Evolutionary conservation across 2,797 vertebrate species (phyloP).

Genomic region (Ptychadena robeensis): DNA sequence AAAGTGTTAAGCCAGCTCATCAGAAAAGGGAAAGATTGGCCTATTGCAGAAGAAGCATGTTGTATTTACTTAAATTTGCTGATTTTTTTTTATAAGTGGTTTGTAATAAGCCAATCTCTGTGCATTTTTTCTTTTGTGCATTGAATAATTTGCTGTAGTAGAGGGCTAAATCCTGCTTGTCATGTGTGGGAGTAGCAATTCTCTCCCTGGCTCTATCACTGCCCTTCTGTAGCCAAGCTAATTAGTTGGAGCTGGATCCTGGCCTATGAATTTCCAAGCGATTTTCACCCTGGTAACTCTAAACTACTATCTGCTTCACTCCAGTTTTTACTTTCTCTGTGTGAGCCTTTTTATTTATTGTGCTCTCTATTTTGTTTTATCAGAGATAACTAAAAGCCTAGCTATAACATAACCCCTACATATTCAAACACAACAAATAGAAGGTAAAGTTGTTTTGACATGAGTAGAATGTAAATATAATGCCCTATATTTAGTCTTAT

Average conservation of each 20-base stretch:
- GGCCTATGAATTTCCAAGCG: constrained; percentile 15
- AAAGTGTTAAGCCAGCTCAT: too few species aligned
- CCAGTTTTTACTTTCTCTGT: background rate
- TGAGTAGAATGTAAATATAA: background rate
- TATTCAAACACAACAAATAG: background rate
- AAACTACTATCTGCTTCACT: constrained; percentile 32
- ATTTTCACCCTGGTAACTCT: constrained; percentile 36
- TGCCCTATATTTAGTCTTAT: background rate
- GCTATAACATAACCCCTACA: background rate
- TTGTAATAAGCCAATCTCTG: background rate
- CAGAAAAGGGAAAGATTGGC: constrained; percentile 3
- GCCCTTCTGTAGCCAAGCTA: constrained; percentile 49
- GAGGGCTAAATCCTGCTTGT: constrained; percentile 27
- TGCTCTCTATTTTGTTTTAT: background rate
- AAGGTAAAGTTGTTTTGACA: background rate
- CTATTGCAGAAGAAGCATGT: background rate
- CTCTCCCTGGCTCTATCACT: constrained; percentile 16
- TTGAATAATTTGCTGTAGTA: constrained; percentile 5
- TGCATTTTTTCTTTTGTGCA: background rate
- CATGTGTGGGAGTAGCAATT: constrained; percentile 44
- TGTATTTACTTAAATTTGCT: background rate
- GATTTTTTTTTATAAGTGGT: background rate
- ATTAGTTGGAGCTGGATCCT: constrained; percentile 32
- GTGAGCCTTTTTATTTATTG: background rate
- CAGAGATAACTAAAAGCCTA: background rate